Percentiles rank a stretch among this genome's conserved stretches.
phyloP scores from a whole-genome alignment of 2,888 invertebrate species.

The Drosophila peninsularis region DNA sequence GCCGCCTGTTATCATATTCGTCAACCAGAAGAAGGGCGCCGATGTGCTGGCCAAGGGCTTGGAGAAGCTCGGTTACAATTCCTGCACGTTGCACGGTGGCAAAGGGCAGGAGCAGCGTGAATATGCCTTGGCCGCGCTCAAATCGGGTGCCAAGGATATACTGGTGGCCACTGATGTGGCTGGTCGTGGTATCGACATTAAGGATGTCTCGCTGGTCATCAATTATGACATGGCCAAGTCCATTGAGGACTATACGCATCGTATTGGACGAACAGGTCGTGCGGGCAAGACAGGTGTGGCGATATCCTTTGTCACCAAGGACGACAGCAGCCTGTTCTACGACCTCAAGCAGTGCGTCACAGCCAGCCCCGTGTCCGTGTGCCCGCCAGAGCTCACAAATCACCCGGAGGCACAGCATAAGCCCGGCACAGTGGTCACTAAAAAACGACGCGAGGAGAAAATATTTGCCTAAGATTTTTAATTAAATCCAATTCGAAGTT shows the following conservation, averaged over 20 bases:
- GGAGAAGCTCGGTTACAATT: conserved; percentile 98
- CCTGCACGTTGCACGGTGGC: conserved; percentile 99
- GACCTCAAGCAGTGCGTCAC: conserved; percentile 97
- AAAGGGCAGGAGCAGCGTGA: conserved; percentile 99
- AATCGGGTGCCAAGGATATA: conserved; percentile 98
- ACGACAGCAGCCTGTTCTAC: conserved; percentile 97
- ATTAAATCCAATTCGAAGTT: neutral
- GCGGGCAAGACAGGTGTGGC: conserved; percentile 99
- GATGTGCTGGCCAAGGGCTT: conserved; percentile 98
- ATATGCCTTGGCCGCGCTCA: conserved; percentile 97
- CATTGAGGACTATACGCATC: conserved; percentile 98
- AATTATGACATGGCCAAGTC: conserved; percentile 99
- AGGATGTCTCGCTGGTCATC: conserved; percentile 99
- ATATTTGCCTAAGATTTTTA: conserved; percentile 91
- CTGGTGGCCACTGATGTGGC: conserved; percentile 99
- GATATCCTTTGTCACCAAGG: conserved; percentile 98
- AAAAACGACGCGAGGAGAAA: conserved; percentile 96
- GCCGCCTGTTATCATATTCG: conserved; percentile 99
- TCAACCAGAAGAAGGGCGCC: conserved; percentile 99
- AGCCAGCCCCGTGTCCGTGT: conserved; percentile 95
- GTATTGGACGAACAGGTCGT: conserved; percentile 99
- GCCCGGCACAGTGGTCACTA: conserved; percentile 97
- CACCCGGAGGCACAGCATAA: conserved; percentile 99
- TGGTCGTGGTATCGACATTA: conserved; percentile 99
- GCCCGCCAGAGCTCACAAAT: conserved; percentile 98